Evolutionary conservation across 2,888 invertebrate species (phyloP), one percentile per base, ranked within the genome.

Genomic region (Petrolisthes cinctipes): DNA sequence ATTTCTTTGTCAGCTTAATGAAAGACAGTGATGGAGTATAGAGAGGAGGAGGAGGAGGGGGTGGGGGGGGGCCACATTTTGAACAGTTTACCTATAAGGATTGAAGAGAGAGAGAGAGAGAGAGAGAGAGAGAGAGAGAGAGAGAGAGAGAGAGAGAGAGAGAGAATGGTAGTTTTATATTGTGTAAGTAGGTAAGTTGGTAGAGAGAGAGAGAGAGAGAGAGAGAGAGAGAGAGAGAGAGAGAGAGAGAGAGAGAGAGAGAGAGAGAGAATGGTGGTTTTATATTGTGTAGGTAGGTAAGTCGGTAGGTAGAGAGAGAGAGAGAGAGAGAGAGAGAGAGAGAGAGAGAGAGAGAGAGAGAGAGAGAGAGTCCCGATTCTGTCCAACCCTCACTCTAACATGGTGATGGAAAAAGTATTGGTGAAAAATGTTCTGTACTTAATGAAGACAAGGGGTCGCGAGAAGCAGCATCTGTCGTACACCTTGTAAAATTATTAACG

Each of bases 171-270:
- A 14, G 6, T 53, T 9, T 11, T 5, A 11, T 0, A 6, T 82
- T 23, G n/a, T n/a, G n/a, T n/a, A n/a, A n/a, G n/a, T n/a, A n/a
- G n/a, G n/a, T n/a, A n/a, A n/a, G n/a, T n/a, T n/a, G n/a, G n/a
- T n/a, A 71, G 71, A 71, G 71, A 71, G 71, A 71, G 76, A 76
- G 53, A 79, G 79, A 56, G 54, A 54, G 56, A 79, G 79, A 56
- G 53, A 79, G n/a, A 80, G 23, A 20, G 51, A 56, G 66, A 61
- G 56, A n/a, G 81, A 23, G 73, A 54, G 73, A 73, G 83, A 23
- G 73, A 53, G 53, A 20, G 71, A 54, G 56, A 54, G 84, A 66
- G 61, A 61, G 61, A 17, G 56, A 61, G 61, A 6, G 61, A 61
- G 57, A 23, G 17, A 54, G 57, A 51, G n/a, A 23, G 4, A 23